Evolutionary conservation across 2,888 invertebrate genomes (phyloP).

Genomic region (Cryptus armator): DNA sequence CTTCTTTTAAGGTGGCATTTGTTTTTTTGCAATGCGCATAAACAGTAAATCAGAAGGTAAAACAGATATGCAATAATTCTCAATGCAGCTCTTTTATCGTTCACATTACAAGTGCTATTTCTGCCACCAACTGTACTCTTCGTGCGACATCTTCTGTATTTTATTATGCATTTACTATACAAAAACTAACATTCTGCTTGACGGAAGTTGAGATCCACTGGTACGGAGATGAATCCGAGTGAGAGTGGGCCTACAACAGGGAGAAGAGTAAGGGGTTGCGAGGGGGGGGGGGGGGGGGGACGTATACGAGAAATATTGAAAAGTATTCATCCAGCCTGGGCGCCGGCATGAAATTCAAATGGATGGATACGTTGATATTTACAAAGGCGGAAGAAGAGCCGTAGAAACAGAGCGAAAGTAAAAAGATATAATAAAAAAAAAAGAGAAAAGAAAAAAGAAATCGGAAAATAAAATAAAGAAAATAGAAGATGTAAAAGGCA

Average conservation of each 20-base stretch:
- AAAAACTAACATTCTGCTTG: background rate
- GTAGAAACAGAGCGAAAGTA: conserved; percentile 38
- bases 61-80: background rate
- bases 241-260: background rate
- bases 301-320: conserved; percentile 73
- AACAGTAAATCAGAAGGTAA: background rate
- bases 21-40: background rate
- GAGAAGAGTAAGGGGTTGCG: background rate
- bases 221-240: background rate
- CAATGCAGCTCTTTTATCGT: background rate
- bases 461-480: conserved; percentile 27
- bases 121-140: background rate
- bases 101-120: background rate
- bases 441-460: conserved; percentile 4
- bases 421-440: background rate
- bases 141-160: background rate
- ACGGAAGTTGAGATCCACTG: conserved; percentile 1
- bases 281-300: background rate
- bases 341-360: conserved; percentile 72
- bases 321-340: conserved; percentile 73
- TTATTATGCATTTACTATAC: background rate
- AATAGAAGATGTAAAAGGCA: background rate
- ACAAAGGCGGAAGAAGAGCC: conserved; percentile 61
- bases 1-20: background rate
- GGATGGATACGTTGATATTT: conserved; percentile 71